Evolutionary conservation across 2,888 invertebrate genomes (phyloP).

Genomic region (Campoletis raptor): DNA sequence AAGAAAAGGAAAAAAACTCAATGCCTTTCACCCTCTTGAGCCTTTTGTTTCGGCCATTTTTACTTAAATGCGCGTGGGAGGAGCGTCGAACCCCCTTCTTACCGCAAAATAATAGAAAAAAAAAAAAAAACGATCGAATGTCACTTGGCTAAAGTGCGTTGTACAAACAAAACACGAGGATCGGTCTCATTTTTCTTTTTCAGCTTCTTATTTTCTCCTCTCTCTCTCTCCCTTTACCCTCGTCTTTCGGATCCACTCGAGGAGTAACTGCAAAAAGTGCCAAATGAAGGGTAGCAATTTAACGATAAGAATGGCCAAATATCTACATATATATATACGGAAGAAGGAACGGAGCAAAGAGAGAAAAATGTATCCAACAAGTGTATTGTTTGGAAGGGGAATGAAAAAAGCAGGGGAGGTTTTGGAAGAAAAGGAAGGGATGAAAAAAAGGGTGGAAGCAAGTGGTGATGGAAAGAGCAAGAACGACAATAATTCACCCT

Average conservation of each 20-base stretch:
- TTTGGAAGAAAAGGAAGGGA: constrained; percentile 44
- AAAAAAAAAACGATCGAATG: constrained; percentile 39
- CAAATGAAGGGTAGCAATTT: constrained; percentile 18
- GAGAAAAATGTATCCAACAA: constrained; percentile 47
- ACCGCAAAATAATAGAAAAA: neutral
- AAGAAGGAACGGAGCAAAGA: neutral
- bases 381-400: constrained; percentile 49
- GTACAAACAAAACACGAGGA: constrained; percentile 12
- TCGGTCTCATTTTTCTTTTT: neutral
- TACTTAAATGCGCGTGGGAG: constrained; percentile 9
- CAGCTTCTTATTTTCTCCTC: neutral
- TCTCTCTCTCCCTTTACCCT: neutral
- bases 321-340: neutral
- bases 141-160: constrained; percentile 46
- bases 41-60: constrained; percentile 18
- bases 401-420: constrained; percentile 64
- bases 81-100: neutral
- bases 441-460: constrained; percentile 35
- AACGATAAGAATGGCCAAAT: neutral
- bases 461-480: constrained; percentile 73
- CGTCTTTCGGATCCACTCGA: neutral
- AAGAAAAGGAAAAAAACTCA: neutral
- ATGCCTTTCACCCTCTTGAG: neutral
- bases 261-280: constrained; percentile 22
- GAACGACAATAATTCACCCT: constrained; percentile 62